phyloP scores from a whole-genome alignment of 2,113 vertebrate species.

The Apodemus sylvaticus region DNA sequence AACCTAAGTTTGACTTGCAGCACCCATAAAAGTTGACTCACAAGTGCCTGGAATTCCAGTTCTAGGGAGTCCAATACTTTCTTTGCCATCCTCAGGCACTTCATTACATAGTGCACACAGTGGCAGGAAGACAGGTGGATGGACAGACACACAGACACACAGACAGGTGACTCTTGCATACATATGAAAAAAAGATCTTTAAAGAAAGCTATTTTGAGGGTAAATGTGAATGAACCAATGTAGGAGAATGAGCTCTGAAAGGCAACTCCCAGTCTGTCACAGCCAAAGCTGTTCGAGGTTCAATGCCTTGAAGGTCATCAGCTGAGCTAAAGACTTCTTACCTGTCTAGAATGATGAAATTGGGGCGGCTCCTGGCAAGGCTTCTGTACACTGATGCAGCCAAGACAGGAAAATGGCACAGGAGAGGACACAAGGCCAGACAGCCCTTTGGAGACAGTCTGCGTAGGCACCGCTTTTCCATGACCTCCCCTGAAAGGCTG shows the following conservation, averaged over 20 bases:
- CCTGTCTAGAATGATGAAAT: not conserved
- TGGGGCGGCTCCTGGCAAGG: not conserved
- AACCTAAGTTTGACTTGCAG: not conserved
- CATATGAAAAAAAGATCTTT: not conserved
- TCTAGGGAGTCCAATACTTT: not conserved
- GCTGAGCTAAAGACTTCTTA: not conserved
- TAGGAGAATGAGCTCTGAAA: not conserved
- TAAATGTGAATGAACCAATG: not conserved
- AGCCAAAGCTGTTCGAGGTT: not conserved
- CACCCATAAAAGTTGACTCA: not conserved
- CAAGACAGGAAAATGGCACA: not conserved
- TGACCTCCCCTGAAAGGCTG: not conserved
- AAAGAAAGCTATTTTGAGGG: not conserved
- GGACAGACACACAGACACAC: not conserved
- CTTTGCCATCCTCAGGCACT: not conserved
- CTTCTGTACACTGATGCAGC: rapidly evolving
- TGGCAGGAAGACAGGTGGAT: not conserved
- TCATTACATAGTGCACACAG: not conserved
- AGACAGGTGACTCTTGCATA: not conserved
- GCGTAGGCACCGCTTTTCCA: not conserved
- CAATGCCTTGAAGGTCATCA: not conserved
- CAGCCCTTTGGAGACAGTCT: not conserved
- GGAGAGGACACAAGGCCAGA: not conserved
- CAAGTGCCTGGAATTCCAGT: not conserved
- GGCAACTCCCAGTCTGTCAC: not conserved